phyloP scores from a whole-genome alignment of 2,797 vertebrate species.

The Balearica regulorum region DNA sequence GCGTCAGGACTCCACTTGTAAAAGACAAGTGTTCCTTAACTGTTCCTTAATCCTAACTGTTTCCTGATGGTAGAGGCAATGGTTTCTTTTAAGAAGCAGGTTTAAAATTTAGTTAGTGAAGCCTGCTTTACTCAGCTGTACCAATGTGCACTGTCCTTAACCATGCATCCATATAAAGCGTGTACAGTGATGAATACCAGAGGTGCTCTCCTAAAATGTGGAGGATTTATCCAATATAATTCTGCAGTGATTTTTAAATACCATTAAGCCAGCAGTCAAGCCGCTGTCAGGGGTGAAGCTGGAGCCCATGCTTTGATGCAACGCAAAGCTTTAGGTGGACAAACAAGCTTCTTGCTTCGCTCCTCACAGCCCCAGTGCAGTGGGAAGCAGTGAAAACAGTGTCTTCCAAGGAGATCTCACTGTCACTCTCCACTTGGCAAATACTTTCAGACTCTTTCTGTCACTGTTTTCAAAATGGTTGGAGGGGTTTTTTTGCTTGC shows the following conservation, averaged over 20 bases:
- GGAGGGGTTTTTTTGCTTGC: not conserved
- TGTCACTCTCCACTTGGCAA: not conserved
- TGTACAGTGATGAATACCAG: not conserved
- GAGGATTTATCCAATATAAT: not conserved
- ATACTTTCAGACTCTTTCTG: not conserved
- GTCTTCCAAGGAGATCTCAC: not conserved
- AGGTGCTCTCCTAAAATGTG: not conserved
- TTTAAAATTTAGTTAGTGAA: not conserved
- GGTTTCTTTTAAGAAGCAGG: not conserved
- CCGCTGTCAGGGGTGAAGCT: not conserved
- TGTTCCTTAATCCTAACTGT: too few species aligned
- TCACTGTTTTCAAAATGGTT: not conserved
- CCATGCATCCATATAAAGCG: accelerated
- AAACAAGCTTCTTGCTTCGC: not conserved
- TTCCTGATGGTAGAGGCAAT: not conserved
- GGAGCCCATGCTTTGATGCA: not conserved
- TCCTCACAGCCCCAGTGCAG: not conserved
- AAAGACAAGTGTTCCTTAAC: too few species aligned
- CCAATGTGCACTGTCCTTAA: accelerated
- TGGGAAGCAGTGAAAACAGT: not conserved
- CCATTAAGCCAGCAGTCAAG: not conserved
- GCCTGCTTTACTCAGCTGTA: not conserved
- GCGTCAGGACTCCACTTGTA: accelerated
- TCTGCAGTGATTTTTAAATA: not conserved
- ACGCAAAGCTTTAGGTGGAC: not conserved